Evolutionary conservation across 2,888 invertebrate species (phyloP).

Genomic region (Allolobophora icterica): DNA sequence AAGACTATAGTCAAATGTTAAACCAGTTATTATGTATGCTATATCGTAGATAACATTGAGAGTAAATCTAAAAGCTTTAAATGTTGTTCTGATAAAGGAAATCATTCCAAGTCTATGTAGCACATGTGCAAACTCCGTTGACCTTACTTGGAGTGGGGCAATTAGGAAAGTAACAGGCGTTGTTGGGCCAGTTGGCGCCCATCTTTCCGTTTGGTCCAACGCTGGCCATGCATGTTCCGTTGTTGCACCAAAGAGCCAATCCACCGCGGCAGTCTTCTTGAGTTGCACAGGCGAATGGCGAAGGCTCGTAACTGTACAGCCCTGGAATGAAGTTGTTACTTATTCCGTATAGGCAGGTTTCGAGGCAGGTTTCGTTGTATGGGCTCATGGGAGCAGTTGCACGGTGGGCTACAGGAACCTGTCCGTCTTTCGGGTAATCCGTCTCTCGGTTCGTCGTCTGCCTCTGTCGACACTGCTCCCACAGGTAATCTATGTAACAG

Average conservation of each 20-base stretch:
- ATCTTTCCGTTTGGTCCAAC: background rate
- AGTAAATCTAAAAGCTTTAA: no score
- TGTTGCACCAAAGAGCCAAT: conserved; percentile 1
- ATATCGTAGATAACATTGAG: no score
- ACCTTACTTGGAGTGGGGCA: background rate
- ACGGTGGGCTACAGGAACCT: background rate
- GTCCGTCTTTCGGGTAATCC: background rate
- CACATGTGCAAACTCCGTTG: background rate
- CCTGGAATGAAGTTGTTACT: background rate
- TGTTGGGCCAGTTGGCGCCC: background rate
- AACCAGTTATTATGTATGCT: no score
- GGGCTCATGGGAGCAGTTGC: background rate
- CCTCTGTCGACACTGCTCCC: background rate
- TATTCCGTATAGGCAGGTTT: background rate
- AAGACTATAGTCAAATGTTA: no score
- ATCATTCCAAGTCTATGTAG: background rate
- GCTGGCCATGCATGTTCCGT: background rate
- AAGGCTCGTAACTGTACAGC: background rate
- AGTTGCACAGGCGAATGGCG: background rate
- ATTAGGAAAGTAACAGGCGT: background rate
- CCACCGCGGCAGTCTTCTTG: background rate
- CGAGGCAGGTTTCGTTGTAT: background rate
- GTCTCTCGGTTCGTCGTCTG: background rate
- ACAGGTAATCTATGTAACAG: background rate
- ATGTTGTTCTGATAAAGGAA: no score